phyloP scores from a whole-genome alignment of 2,797 vertebrate species.

The Tolypeutes matacus region DNA sequence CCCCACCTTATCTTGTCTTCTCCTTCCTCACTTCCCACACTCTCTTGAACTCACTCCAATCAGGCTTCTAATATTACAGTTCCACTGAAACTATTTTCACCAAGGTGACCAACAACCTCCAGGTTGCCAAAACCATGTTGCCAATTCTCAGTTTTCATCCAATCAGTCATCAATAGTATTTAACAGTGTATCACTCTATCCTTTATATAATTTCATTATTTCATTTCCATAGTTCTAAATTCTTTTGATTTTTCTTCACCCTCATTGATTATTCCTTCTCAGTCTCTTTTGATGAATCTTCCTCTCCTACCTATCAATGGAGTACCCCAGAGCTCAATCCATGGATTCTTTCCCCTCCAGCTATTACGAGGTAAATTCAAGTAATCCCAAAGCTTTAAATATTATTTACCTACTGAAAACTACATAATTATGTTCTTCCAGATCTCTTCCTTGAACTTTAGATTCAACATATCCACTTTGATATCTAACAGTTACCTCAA shows the following conservation, averaged over 20 bases:
- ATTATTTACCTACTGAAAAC: not conserved
- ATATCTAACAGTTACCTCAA: not conserved
- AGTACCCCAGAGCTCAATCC: not conserved
- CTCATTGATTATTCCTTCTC: not conserved
- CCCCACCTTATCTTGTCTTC: not conserved
- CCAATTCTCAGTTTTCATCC: conserved; percentile 5
- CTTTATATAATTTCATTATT: conserved; percentile 15
- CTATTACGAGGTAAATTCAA: not conserved
- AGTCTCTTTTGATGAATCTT: not conserved
- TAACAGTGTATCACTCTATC: not conserved
- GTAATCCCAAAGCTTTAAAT: not conserved
- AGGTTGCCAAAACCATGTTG: not conserved
- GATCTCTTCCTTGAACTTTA: not conserved
- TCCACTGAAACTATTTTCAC: not conserved
- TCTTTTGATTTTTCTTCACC: not conserved
- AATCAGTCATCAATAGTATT: not conserved
- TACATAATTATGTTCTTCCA: not conserved
- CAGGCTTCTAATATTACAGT: not conserved
- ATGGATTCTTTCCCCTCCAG: not conserved
- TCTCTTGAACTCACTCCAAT: not conserved
- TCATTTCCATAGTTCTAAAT: not conserved
- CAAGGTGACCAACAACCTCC: not conserved
- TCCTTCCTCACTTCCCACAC: not conserved
- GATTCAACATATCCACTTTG: not conserved
- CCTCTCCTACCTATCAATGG: not conserved